Evolutionary conservation across 2,797 vertebrate species (phyloP).

Genomic region (Propithecus perrieri): DNA sequence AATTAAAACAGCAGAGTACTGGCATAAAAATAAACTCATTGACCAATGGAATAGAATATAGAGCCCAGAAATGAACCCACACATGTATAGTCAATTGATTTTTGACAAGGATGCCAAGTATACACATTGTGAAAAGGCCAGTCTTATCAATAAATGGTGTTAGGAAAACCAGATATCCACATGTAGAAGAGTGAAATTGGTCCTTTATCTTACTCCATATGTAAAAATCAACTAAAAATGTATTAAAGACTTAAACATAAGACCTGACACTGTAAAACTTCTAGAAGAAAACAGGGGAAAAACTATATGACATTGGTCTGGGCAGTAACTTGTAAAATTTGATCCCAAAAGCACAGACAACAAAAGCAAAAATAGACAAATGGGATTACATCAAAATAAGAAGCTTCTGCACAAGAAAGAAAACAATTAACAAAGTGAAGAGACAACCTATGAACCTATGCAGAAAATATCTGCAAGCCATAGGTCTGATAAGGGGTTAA

Average conservation of each 20-base stretch:
- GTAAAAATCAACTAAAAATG: not conserved
- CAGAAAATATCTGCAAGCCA: not conserved
- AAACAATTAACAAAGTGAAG: not conserved
- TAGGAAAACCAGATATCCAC: not conserved
- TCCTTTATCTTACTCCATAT: not conserved
- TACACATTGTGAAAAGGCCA: not conserved
- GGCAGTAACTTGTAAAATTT: not conserved
- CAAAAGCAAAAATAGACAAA: not conserved
- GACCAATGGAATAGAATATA: not conserved
- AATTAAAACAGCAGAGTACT: not conserved
- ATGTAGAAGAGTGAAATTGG: not conserved
- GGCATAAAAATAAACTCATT: not conserved
- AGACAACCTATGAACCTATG: not conserved
- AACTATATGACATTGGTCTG: not conserved
- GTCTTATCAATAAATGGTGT: not conserved
- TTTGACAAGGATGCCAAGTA: no score
- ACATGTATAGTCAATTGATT: not conserved
- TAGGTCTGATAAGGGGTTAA: not conserved
- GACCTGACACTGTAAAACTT: not conserved
- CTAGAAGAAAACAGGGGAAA: not conserved
- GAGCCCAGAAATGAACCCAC: not conserved
- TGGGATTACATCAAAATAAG: not conserved
- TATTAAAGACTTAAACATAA: not conserved
- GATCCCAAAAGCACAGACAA: not conserved
- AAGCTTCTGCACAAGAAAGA: not conserved